Conservation (phyloP, 1,140 invertebrate species). For the Eupeodes corollae region DNA sequence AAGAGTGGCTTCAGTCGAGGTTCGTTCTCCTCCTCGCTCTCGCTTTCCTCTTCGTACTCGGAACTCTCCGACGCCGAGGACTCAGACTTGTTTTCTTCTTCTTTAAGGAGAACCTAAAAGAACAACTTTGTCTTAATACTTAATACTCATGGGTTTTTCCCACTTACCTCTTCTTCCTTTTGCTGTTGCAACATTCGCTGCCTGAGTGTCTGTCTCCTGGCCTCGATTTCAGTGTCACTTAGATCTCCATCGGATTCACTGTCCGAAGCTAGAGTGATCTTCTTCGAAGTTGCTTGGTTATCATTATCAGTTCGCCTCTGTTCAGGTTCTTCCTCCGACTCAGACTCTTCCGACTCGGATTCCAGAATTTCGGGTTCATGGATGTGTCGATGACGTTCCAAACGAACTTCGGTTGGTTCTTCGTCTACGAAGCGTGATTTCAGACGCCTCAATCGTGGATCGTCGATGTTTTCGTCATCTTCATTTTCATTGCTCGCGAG, state of each 20-base stretch:
- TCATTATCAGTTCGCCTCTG: constrained; percentile 24
- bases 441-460: constrained; percentile 62
- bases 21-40: constrained; percentile 50
- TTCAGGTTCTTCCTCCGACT: constrained; percentile 14
- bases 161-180: constrained; percentile 44
- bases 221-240: constrained; percentile 74
- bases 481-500: constrained; percentile 6
- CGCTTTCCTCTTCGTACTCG: constrained; percentile 61
- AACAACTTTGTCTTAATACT: not conserved
- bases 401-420: constrained; percentile 44
- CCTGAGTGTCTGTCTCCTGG: constrained; percentile 56
- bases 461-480: constrained; percentile 44
- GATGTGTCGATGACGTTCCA: constrained; percentile 45
- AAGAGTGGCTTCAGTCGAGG: constrained; percentile 94
- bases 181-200: constrained; percentile 57
- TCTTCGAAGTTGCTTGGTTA: constrained; percentile 31
- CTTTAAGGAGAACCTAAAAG: constrained; percentile 40
- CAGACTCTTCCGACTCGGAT: constrained; percentile 47
- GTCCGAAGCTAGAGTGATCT: constrained; percentile 49
- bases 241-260: constrained; percentile 55
- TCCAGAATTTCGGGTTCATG: constrained; percentile 65
- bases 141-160: not conserved
- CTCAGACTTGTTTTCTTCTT: constrained; percentile 66
- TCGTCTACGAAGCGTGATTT: constrained; percentile 40
- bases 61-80: constrained; percentile 58